A percentile compares a stretch with the other conserved stretches of the same genome.
These are phyloP conservation scores for Agrotis puta DNA, from an alignment of 2,888 invertebrate species.

Conservation along the genomic window DNA sequence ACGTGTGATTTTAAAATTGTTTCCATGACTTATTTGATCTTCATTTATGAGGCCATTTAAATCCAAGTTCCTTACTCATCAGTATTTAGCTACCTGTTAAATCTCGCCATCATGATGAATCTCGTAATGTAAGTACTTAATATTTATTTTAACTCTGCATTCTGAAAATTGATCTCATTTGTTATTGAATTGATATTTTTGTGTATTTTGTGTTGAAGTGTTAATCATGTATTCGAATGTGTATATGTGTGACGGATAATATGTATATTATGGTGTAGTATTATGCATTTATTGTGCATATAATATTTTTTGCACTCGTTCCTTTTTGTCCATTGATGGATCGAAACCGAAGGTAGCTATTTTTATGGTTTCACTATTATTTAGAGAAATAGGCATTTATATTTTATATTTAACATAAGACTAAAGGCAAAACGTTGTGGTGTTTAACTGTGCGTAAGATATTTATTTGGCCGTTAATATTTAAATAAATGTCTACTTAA, in stretches of 20 bases:
- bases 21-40: constrained; percentile 62
- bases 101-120: constrained; percentile 80
- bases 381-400: constrained; percentile 33
- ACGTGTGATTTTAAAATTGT: constrained; percentile 55
- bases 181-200: constrained; percentile 65
- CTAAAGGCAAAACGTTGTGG: constrained; percentile 32
- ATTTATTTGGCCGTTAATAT: constrained; percentile 51
- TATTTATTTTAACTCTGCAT: constrained; percentile 70
- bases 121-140: constrained; percentile 75
- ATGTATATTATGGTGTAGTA: constrained; percentile 51
- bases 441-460: constrained; percentile 50
- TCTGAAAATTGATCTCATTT: constrained; percentile 74
- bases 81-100: constrained; percentile 78
- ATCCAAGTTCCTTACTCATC: constrained; percentile 80
- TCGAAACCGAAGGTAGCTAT: constrained; percentile 39
- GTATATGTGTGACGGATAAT: constrained; percentile 65
- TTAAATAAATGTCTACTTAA: constrained; percentile 60
- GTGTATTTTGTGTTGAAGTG: constrained; percentile 63
- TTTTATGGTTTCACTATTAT: constrained; percentile 31
- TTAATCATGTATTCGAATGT: constrained; percentile 59
- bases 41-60: constrained; percentile 70
- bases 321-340: constrained; percentile 29
- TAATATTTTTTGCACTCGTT: constrained; percentile 45
- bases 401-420: constrained; percentile 35
- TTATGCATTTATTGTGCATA: constrained; percentile 64